Evolutionary conservation across 2,113 vertebrate species (phyloP).

Genomic region (Forbesichthys papilliferus): DNA sequence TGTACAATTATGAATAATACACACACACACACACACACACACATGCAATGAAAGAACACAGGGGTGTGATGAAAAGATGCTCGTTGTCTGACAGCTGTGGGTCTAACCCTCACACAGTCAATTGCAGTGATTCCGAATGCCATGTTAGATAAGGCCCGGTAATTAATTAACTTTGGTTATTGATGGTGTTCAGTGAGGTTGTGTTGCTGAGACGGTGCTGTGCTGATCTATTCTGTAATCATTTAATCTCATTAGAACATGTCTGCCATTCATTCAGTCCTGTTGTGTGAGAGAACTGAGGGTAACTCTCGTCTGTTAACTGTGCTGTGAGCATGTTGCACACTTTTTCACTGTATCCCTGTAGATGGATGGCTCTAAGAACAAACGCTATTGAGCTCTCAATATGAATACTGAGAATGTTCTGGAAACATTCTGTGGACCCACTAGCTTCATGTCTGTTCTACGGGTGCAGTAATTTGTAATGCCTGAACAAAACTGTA

Average conservation of each 20-base stretch:
- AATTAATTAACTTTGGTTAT: conserved; percentile 53
- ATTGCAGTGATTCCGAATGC: conserved; percentile 26
- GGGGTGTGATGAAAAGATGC: neutral
- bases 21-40: conserved; percentile 5
- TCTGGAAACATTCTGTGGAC: too few species aligned
- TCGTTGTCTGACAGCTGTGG: neutral
- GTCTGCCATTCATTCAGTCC: conserved; percentile 24
- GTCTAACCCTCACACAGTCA: conserved; percentile 12
- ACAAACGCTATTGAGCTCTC: neutral
- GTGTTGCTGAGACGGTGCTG: conserved; percentile 20
- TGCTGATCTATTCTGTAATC: conserved; percentile 50
- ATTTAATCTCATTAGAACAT: conserved; percentile 48
- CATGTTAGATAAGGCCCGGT: conserved; percentile 38
- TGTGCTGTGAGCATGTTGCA: conserved; percentile 14
- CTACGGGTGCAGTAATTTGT: too few species aligned
- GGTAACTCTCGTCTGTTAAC: conserved; percentile 22
- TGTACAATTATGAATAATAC: too few species aligned
- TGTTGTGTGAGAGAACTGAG: neutral
- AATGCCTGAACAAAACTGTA: too few species aligned
- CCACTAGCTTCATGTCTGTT: too few species aligned
- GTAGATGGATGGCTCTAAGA: neutral
- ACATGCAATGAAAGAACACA: neutral
- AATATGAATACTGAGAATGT: too few species aligned
- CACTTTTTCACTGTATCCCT: conserved; percentile 24
- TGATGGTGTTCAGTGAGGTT: conserved; percentile 46